Percentiles rank a stretch among this genome's conserved stretches.
Conservation (phyloP, 2,797 vertebrate genomes). For the Muraenolepis orangiensis region DNA sequence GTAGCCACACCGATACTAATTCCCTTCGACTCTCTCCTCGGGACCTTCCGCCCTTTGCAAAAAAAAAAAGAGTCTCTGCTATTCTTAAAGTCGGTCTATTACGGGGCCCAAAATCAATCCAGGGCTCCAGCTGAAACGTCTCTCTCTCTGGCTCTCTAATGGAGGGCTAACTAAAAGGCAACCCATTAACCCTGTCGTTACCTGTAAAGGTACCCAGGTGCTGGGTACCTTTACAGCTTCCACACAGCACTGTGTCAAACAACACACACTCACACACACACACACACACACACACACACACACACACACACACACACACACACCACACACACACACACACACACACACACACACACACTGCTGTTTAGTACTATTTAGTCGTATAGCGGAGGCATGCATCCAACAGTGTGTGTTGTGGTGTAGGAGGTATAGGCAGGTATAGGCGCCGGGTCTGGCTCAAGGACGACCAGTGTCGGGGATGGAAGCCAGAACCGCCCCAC, state of each 20-base stretch:
- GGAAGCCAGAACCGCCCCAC: not conserved
- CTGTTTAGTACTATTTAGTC: not conserved
- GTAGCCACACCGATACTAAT: not conserved
- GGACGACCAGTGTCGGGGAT: not conserved
- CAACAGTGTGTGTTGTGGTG: not conserved
- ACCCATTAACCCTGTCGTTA: not conserved
- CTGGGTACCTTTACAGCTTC: not conserved
- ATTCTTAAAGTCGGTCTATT: not conserved
- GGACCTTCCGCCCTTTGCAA: not conserved
- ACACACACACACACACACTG: too few species aligned
- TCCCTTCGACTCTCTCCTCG: not conserved
- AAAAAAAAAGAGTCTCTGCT: not conserved
- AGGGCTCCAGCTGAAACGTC: not conserved
- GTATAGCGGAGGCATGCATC: not conserved
- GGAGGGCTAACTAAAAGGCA: not conserved
- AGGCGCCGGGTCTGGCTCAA: not conserved
- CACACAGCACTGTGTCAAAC: not conserved
- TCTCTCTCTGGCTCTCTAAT: not conserved
- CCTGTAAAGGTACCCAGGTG: too few species aligned
- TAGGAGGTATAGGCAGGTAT: not conserved
- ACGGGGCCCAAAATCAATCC: not conserved
- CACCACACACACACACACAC: too few species aligned
- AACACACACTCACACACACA: too few species aligned
- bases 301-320: too few species aligned
- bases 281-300: too few species aligned